Evolutionary conservation across 2,888 invertebrate species (phyloP), one percentile per base, ranked within the genome.

Genomic region (Spodoptera picta): DNA sequence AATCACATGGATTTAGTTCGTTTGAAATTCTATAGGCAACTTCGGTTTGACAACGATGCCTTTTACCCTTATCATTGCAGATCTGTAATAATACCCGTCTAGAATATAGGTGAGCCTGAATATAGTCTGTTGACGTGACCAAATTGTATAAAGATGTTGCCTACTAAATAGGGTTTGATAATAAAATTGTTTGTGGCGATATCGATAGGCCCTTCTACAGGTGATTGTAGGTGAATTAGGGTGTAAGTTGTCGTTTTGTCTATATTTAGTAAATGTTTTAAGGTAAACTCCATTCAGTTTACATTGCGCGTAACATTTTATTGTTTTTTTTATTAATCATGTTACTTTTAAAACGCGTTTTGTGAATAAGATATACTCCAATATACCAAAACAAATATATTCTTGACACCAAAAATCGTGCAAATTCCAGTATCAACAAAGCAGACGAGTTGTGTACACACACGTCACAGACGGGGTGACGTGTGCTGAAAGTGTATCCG

Each of bases 11-110:
- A 80, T 86, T 85, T 81, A 60, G 77, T 69, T 59, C 69, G 78
- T 75, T 87, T 85, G 79, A 77, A 83, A 85, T 86, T 87, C 83
- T 82, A 85, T 79, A 78, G 76, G 75, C 75, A 65, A 57, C 51
- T 50, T 49, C 53, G 59, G 64, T 70, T 75, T 79, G 79, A 75
- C 77, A 79, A 77, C 79, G 74, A 65, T 48, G 69, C 61, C 65
- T 73, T 73, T 75, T 63, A 85, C 87, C 86, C 82, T 84, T 73
- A 80, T 86, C 86, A 83, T 79, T 75, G 77, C 68, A 72, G 75
- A 83, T 82, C 82, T 81, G 78, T 81, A 83, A 81, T 83, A 82
- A 82, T 78, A 75, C 77, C 71, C 65, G 79, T 74, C 83, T 83
- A 83, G 83, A 64, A 68, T 64, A 70, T 69, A 60, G 72, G 70